Evolutionary conservation across 2,888 invertebrate species (phyloP).

Genomic region (Tenodera sinensis): DNA sequence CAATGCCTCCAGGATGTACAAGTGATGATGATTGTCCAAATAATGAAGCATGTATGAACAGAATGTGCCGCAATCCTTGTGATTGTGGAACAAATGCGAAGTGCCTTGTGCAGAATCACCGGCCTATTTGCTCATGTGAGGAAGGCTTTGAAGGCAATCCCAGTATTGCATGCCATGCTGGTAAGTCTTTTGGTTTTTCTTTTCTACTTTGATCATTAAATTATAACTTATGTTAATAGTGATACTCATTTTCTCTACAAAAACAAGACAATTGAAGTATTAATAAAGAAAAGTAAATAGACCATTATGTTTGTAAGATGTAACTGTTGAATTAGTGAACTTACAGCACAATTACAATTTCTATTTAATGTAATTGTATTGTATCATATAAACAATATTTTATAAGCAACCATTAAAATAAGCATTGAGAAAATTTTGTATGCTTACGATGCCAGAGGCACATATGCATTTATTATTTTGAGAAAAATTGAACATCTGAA

Average conservation of each 20-base stretch:
- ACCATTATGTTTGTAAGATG: too few relatives aligned
- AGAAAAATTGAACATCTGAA: too few relatives aligned
- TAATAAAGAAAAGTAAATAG: not conserved
- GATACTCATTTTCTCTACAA: not conserved
- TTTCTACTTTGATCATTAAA: not conserved
- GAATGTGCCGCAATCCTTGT: constrained; percentile 83
- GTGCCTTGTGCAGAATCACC: constrained; percentile 77
- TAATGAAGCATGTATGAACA: constrained; percentile 78
- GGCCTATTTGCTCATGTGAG: constrained; percentile 81
- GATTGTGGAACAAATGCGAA: constrained; percentile 81
- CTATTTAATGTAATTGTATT: too few relatives aligned
- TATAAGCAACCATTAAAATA: too few relatives aligned
- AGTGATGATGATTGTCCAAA: constrained; percentile 74
- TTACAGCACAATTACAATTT: too few relatives aligned
- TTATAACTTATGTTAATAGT: not conserved
- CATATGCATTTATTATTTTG: too few relatives aligned
- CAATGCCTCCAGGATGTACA: constrained; percentile 65
- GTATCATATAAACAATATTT: too few relatives aligned
- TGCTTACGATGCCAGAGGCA: too few relatives aligned
- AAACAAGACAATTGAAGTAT: not conserved
- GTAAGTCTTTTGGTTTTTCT: constrained; percentile 35
- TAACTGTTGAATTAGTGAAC: too few relatives aligned
- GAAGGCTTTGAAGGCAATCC: constrained; percentile 85
- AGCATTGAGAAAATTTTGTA: too few relatives aligned
- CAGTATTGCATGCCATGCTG: constrained; percentile 69